These are phyloP conservation scores for Lutjanus campechanus DNA, from an alignment of 2,797 vertebrate genomes.

Conservation along the genomic window DNA sequence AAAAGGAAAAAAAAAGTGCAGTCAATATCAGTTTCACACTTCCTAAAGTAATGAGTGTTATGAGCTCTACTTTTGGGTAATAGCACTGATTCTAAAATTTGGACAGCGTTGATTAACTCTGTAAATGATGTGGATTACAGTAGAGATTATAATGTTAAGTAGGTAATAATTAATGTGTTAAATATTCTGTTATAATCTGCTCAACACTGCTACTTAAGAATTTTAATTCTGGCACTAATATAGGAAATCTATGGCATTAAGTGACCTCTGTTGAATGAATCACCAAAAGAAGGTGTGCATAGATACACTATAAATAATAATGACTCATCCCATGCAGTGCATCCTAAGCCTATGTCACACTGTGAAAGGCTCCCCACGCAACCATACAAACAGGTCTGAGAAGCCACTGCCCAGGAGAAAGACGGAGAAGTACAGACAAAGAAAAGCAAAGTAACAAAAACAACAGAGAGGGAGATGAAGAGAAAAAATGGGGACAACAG, in stretches of 20 bases:
- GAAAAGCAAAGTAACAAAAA: constrained; percentile 19
- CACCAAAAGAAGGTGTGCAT: constrained; percentile 15
- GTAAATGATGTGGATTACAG: constrained; percentile 45
- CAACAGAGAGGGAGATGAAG: constrained; percentile 25
- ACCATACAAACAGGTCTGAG: constrained; percentile 33
- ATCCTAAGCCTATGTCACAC: constrained; percentile 31
- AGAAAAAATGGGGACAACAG: constrained; percentile 40
- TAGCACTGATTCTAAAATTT: constrained; percentile 2
- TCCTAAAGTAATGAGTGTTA: constrained; percentile 13
- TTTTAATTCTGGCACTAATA: constrained; percentile 38
- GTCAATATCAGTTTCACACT: constrained; percentile 34
- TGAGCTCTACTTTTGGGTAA: constrained; percentile 7
- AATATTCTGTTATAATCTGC: constrained; percentile 32
- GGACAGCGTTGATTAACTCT: constrained; percentile 6
- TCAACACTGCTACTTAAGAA: constrained; percentile 3
- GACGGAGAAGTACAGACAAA: constrained; percentile 13
- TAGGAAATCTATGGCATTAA: constrained; percentile 12
- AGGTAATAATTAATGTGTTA: constrained; percentile 32
- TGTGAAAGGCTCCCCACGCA: constrained; percentile 32
- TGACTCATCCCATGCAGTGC: constrained; percentile 34
- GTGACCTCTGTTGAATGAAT: constrained; percentile 49
- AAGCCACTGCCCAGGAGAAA: constrained; percentile 29
- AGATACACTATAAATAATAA: constrained; percentile 35
- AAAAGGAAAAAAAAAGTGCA: constrained; percentile 23
- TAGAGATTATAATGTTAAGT: constrained; percentile 35